Evolutionary conservation across 2,797 vertebrate genomes (phyloP).

Genomic region (Melopsittacus undulatus): DNA sequence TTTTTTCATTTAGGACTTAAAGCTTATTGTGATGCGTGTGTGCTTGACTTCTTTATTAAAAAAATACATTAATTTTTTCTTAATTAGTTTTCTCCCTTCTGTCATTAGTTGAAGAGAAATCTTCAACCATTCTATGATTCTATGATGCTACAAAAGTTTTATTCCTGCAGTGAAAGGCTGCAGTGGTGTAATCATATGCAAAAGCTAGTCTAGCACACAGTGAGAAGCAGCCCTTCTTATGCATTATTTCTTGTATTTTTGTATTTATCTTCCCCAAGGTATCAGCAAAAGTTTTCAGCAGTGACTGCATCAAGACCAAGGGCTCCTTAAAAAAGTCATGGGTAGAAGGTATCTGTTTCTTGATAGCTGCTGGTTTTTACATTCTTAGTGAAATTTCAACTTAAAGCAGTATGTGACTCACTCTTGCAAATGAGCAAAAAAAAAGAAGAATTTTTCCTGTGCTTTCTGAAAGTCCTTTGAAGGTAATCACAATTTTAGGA

Average conservation of each 20-base stretch:
- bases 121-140: neutral
- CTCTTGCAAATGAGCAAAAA: neutral
- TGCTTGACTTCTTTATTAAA: neutral
- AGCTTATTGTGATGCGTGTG: neutral
- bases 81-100: neutral
- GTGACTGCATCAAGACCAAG: neutral
- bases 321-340: neutral
- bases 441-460: neutral
- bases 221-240: neutral
- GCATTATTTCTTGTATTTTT: neutral
- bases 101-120: neutral
- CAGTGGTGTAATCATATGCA: neutral
- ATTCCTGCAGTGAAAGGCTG: neutral
- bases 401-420: conserved; percentile 35
- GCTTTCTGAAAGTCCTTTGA: neutral
- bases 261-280: neutral
- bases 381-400: neutral
- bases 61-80: neutral
- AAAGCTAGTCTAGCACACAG: neutral
- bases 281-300: neutral
- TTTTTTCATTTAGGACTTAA: neutral
- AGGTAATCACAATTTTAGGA: neutral
- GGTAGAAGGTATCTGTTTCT: neutral
- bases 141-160: neutral
- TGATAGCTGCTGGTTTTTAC: neutral